Base-by-base conservation (phyloP, 2,113 vertebrate genomes). In the Tenrec ecaudatus region DNA sequence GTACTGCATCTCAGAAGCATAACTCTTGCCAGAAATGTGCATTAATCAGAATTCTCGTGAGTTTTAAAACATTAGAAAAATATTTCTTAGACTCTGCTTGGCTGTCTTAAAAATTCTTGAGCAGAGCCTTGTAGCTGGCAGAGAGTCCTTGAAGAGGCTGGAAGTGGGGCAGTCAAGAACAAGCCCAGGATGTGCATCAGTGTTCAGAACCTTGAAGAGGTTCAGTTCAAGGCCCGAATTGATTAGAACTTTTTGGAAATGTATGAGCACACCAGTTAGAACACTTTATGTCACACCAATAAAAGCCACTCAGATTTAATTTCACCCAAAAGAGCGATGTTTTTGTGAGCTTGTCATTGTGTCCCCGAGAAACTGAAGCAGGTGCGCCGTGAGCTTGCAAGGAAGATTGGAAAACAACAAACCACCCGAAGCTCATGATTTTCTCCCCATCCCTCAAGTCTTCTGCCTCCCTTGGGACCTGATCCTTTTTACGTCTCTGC, bases 1-100 rank as follows among this genome's bases (percentile, higher is more conserved):
- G n/a, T 76, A 68, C 47, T 88, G 38, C 62, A 77, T 73, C 87
- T 95, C 17, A 29, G 79, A 66, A 94, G 47, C 82, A 88, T 96
- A 92, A 90, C 69, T 96, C 84, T 85, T 36, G 79, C 92, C 84
- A 90, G 91, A 88, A 87, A 94, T 57, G 75, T 58, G 6, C 22
- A 91, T 75, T 93, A 94, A 92, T 95, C 91, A 96, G 90, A 86
- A 92, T 95, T 96, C 86, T 53, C 53, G 5, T n/a, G 91, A 94
- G 73, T 92, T 88, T 92, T 82, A 92, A 91, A 89, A 15, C 80
- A 76, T 79, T 69, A 93, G 60, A 19, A n/a, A 91, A 81, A 17
- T 66, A 10, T 93, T 97, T 43, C 92, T 90, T 82, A 86, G 22
- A 69, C 38, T 94, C 25, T 40, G 2, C 29, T 69, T 20, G 84